Conservation (phyloP, 1,140 invertebrate genomes). For the Camponotus pennsylvanicus region DNA sequence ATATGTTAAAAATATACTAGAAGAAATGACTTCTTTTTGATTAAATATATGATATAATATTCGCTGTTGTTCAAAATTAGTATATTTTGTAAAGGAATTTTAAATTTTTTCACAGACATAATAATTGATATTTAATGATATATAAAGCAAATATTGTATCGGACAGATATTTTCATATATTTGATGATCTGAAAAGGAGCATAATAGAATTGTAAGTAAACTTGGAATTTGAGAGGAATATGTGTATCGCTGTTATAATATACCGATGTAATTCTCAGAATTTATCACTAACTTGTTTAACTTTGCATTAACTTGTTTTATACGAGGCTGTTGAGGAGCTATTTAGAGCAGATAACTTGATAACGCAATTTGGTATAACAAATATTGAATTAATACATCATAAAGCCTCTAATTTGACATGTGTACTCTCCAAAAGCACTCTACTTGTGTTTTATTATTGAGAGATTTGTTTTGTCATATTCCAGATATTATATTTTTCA, state of each 20-base stretch:
- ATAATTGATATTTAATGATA: slow-evolving; percentile 50
- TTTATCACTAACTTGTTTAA: neutral
- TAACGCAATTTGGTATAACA: slow-evolving; percentile 8
- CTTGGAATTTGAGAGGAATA: slow-evolving; percentile 25
- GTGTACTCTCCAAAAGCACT: no score
- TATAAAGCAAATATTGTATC: neutral
- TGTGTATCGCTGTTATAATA: slow-evolving; percentile 30
- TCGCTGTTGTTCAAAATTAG: no score
- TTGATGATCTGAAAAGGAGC: slow-evolving; percentile 22
- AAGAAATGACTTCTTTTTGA: no score
- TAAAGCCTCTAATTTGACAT: slow-evolving; percentile 8
- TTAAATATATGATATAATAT: no score
- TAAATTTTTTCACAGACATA: slow-evolving; percentile 42
- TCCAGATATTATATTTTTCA: neutral
- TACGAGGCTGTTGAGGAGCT: neutral
- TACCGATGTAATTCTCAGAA: neutral
- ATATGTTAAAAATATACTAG: neutral
- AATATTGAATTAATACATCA: neutral
- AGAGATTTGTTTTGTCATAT: neutral
- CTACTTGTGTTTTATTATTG: neutral
- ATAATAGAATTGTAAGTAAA: slow-evolving; percentile 46
- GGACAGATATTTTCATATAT: slow-evolving; percentile 10
- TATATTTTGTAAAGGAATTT: neutral
- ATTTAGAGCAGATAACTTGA: slow-evolving; percentile 2
- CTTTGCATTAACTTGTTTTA: neutral